phyloP scores from a whole-genome alignment of 2,113 vertebrate species.

The Rhineura floridana region DNA sequence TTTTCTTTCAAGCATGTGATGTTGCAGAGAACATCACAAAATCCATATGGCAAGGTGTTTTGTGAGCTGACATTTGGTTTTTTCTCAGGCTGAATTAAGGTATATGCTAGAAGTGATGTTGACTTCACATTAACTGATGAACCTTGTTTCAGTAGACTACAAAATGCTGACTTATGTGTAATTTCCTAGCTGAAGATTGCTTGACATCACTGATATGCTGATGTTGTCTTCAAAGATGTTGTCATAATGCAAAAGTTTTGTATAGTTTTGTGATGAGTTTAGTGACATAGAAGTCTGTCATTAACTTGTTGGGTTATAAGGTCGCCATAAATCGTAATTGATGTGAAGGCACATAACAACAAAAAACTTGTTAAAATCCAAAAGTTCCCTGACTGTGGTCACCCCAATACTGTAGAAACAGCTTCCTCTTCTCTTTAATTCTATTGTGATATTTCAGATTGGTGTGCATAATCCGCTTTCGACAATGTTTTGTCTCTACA shows the following conservation, averaged over 20 bases:
- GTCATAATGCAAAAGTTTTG: too few relatives aligned
- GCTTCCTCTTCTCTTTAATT: not conserved
- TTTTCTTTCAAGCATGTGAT: not conserved
- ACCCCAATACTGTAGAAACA: not conserved
- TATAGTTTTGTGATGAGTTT: not conserved
- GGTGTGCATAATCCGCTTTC: not conserved
- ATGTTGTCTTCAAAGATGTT: not conserved
- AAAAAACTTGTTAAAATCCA: too few relatives aligned
- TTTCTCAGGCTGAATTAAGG: not conserved
- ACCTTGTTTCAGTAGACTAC: not conserved
- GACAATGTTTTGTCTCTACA: not conserved
- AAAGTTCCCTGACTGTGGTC: not conserved
- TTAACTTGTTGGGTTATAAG: not conserved
- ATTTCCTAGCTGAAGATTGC: not conserved
- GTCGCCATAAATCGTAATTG: too few relatives aligned
- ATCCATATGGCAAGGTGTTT: not conserved
- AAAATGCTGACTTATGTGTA: not conserved
- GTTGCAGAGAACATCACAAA: not conserved
- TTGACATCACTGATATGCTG: not conserved
- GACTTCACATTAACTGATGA: not conserved
- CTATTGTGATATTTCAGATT: not conserved
- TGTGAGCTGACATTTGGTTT: not conserved
- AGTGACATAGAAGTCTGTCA: not conserved
- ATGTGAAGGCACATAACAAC: too few relatives aligned
- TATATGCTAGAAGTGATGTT: not conserved